Evolutionary conservation across 2,113 vertebrate genomes (phyloP), one percentile per base, ranked within the genome.

Genomic region (Tachysurus vachellii): DNA sequence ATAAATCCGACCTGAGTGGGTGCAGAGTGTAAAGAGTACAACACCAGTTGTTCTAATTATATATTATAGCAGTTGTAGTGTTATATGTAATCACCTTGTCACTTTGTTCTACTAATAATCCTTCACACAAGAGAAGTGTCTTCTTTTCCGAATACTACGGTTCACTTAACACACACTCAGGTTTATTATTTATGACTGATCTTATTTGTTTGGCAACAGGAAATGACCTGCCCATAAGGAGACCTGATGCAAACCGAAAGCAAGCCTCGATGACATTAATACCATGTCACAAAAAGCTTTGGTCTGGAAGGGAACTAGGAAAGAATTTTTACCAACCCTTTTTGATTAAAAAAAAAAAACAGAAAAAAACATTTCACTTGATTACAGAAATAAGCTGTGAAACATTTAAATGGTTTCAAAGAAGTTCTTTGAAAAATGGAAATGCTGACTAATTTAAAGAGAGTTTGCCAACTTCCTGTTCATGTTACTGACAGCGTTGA

Each of bases 401-500:
- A 76, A 86, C 56, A 84, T 31, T 42, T 12, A 73, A 84, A 84
- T 44, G 44, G 56, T 86, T 80, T n/a, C 57, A 64, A 59, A 66
- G n/a, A 88, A 91, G 80, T 28, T 75, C 82, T 81, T 64, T 53
- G 56, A 56, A 23, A 84, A 81, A n/a, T 75, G 73, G 82, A 89
- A 86, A 82, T 61, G 64, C 31, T 36, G 36, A 54, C 28, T 82
- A 64, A 75, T 53, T 80, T 77, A 44, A 64, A 36, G 26, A 12
- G 13, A n/a, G 28, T 13, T 76, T 81, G 77, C 36, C 16, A 42
- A 77, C 77, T 62, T 83, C 80, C 61, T 86, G 62, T 77, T 88
- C 17, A 86, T 73, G 85, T 50, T 56, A 83, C 88, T 56, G 88
- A 28, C 87, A 89, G 86, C 84, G 86, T 47, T 80, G 81, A 81